Evolutionary conservation across 2,888 invertebrate species (phyloP).

Genomic region (Mesodorylaimus sp.): DNA sequence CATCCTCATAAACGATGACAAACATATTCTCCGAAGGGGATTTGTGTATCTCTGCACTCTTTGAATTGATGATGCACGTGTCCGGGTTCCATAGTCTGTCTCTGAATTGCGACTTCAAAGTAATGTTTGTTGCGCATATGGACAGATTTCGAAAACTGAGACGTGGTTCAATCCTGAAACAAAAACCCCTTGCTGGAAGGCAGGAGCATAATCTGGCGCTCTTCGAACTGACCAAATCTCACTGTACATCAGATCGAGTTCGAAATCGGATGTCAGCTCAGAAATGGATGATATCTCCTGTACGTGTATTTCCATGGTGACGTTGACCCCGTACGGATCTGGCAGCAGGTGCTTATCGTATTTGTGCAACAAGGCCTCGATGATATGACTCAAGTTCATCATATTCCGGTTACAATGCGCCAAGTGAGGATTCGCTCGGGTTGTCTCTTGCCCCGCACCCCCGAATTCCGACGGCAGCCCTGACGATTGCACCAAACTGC

Average conservation of each 20-base stretch:
- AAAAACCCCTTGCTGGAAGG: too few relatives aligned
- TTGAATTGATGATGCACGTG: slow-evolving; percentile 18
- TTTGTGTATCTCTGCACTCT: slow-evolving; percentile 23
- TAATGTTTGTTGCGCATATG: slow-evolving; percentile 29
- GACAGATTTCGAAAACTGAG: slow-evolving; percentile 18
- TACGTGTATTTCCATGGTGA: slow-evolving; percentile 29
- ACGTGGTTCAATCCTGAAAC: slow-evolving; percentile 3
- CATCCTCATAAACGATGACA: slow-evolving; percentile 29
- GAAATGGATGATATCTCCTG: slow-evolving; percentile 27
- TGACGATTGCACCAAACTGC: too few relatives aligned
- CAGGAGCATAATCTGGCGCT: too few relatives aligned
- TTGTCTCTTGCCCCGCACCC: too few relatives aligned
- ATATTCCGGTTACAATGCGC: slow-evolving; percentile 1
- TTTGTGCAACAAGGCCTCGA: slow-evolving; percentile 15
- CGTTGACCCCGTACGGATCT: slow-evolving; percentile 27
- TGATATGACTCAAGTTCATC: slow-evolving; percentile 6
- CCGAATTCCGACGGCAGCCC: too few relatives aligned
- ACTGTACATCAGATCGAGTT: slow-evolving; percentile 27
- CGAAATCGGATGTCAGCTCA: slow-evolving; percentile 22
- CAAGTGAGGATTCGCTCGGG: too few relatives aligned
- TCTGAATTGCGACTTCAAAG: slow-evolving; percentile 19
- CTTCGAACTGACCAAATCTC: slow-evolving; percentile 6
- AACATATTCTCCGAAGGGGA: slow-evolving; percentile 29
- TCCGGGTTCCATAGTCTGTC: slow-evolving; percentile 3
- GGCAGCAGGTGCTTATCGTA: slow-evolving; percentile 28